A percentile compares a stretch with the other conserved stretches of the same genome.
These are phyloP conservation scores for Suillia variegata DNA, from an alignment of 2,888 invertebrate species.

Conservation along the genomic window DNA sequence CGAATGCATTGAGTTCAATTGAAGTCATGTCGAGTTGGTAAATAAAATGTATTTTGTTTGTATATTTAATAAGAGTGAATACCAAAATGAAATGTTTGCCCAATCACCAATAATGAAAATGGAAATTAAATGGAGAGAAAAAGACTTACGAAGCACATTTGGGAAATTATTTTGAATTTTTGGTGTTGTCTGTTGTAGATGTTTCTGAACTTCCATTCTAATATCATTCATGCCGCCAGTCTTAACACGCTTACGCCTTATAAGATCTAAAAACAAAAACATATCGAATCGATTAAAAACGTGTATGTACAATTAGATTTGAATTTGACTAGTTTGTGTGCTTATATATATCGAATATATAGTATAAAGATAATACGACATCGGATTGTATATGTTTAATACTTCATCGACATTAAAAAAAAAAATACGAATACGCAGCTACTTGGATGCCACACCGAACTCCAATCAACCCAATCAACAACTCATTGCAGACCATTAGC, in stretches of 20 bases:
- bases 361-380: slow-evolving; percentile 7
- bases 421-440: no score
- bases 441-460: no score
- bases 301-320: slow-evolving; percentile 42
- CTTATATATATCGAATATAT: no score
- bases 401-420: no score
- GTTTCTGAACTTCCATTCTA: slow-evolving; percentile 31
- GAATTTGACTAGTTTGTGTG: slow-evolving; percentile 28
- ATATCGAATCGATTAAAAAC: slow-evolving; percentile 22
- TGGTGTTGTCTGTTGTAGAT: slow-evolving; percentile 27
- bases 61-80: no score
- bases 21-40: no score
- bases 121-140: background rate
- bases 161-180: slow-evolving; percentile 32
- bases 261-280: slow-evolving; percentile 65
- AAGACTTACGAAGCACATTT: background rate
- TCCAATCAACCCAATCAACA: background rate
- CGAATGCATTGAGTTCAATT: no score
- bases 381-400: background rate
- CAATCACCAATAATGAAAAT: background rate
- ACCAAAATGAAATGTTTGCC: no score
- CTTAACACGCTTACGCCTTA: slow-evolving; percentile 57
- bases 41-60: no score
- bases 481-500: slow-evolving; percentile 52
- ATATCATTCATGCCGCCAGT: slow-evolving; percentile 51